Evolutionary conservation across 2,113 vertebrate species (phyloP).

Genomic region (Siphamia tubifer): DNA sequence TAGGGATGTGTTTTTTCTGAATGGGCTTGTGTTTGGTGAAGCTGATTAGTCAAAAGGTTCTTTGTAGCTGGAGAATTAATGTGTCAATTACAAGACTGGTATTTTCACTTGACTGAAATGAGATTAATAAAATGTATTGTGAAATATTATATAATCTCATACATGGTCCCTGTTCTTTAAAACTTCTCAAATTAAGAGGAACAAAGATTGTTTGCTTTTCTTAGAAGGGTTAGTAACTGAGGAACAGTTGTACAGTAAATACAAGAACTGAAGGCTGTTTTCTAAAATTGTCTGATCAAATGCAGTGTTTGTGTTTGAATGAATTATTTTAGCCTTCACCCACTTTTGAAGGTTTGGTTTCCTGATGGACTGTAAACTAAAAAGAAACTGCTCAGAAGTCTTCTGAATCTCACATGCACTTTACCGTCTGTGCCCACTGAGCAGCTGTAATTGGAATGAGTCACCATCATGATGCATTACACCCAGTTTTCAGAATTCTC

Average conservation of each 20-base stretch:
- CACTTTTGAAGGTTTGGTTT: too few species aligned
- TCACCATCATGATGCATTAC: background rate
- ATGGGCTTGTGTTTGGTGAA: background rate
- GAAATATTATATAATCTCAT: background rate
- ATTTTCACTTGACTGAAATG: background rate
- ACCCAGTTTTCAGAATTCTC: background rate
- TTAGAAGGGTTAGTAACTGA: too few species aligned
- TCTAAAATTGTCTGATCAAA: background rate
- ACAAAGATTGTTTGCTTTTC: too few species aligned
- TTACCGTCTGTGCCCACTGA: background rate
- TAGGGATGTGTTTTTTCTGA: background rate
- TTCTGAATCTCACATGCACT: too few species aligned
- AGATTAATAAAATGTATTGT: constrained; percentile 14
- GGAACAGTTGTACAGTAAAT: too few species aligned
- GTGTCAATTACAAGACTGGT: background rate
- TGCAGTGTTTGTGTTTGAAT: background rate
- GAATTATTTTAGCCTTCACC: too few species aligned
- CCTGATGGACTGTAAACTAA: too few species aligned
- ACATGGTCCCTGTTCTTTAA: background rate
- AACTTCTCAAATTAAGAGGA: too few species aligned
- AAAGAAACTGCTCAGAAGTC: too few species aligned
- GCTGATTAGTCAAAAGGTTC: background rate
- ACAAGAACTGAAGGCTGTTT: background rate
- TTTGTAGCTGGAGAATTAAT: background rate
- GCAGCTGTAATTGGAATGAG: background rate